Percentiles rank a stretch among this genome's conserved stretches.
phyloP scores from a whole-genome alignment of 2,113 vertebrate genomes.

The Lepus timidus region DNA sequence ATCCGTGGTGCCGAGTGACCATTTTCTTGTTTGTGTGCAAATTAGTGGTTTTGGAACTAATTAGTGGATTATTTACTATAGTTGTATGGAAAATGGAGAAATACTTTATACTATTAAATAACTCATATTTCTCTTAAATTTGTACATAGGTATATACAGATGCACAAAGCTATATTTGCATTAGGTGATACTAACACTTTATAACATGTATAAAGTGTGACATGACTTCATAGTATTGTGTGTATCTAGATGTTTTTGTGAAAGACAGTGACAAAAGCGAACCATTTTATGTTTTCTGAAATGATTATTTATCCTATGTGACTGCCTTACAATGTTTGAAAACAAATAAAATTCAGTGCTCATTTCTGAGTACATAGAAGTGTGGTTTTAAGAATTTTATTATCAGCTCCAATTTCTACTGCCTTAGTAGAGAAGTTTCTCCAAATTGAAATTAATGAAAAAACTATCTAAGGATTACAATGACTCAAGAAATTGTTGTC shows the following conservation, averaged over 20 bases:
- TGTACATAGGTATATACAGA: background rate
- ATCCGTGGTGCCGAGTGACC: constrained; percentile 21
- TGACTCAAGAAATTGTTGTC: constrained; percentile 67
- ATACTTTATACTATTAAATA: constrained; percentile 31
- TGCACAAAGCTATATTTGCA: background rate
- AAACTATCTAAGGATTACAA: constrained; percentile 53
- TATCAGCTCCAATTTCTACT: constrained; percentile 44
- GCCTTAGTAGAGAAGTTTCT: constrained; percentile 56
- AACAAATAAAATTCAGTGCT: constrained; percentile 20
- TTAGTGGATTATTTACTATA: constrained; percentile 62
- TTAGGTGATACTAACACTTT: too few species aligned
- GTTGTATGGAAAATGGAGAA: constrained; percentile 35
- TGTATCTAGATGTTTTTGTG: background rate
- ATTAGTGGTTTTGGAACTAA: constrained; percentile 37
- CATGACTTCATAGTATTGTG: background rate
- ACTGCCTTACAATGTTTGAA: background rate
- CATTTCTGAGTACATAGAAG: constrained; percentile 31
- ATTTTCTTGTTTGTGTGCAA: constrained; percentile 61
- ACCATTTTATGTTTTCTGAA: background rate
- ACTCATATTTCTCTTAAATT: background rate
- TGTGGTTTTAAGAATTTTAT: constrained; percentile 41
- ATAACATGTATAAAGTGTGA: background rate
- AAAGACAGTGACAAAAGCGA: background rate
- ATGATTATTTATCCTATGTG: background rate
- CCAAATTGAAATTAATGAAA: constrained; percentile 67